These are phyloP conservation scores for Eurytoma adleriae DNA, from an alignment of 2,888 invertebrate species.

Conservation along the genomic window DNA sequence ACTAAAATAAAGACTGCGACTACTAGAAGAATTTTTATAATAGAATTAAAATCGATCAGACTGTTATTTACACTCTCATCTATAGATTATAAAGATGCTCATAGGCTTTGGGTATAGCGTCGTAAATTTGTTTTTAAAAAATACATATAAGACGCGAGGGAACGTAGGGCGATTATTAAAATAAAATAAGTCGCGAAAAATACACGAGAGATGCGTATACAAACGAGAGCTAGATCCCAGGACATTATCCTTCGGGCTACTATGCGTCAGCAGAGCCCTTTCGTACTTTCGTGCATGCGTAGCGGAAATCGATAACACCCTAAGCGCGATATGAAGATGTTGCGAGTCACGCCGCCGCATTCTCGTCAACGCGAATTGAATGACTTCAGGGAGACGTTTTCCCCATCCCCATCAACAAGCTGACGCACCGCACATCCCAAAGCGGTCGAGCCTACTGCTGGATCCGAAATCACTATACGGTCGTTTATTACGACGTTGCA, in stretches of 20 bases:
- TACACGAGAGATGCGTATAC: not conserved
- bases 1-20: too few species aligned
- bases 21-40: too few species aligned
- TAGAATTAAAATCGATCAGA: too few species aligned
- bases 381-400: not conserved
- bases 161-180: not conserved
- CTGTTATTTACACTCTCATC: too few species aligned
- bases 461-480: not conserved
- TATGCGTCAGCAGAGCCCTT: too few species aligned
- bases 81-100: too few species aligned
- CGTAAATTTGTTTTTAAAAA: too few species aligned
- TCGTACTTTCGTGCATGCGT: not conserved
- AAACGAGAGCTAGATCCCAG: not conserved
- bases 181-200: conserved; percentile 13
- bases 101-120: too few species aligned
- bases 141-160: too few species aligned
- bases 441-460: not conserved
- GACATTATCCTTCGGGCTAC: not conserved
- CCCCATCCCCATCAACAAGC: not conserved
- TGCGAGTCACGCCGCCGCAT: not conserved
- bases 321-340: conserved; percentile 3
- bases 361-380: not conserved
- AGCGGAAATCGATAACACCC: conserved; percentile 1
- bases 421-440: not conserved
- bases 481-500: too few species aligned